Evolutionary conservation across 2,888 invertebrate genomes (phyloP).

Genomic region (Cerceris rybyensis): DNA sequence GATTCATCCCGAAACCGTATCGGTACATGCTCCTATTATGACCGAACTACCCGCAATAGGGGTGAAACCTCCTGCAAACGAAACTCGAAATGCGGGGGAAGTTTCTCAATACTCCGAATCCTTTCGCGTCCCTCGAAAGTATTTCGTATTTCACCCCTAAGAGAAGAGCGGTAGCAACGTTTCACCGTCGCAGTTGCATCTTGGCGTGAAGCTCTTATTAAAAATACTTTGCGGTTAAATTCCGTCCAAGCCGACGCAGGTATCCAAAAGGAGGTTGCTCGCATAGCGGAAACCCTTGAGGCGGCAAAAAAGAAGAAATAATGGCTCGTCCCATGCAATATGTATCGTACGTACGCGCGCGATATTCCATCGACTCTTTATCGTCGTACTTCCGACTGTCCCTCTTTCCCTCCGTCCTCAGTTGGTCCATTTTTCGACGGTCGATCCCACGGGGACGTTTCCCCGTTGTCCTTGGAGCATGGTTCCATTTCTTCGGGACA

Average conservation of each 20-base stretch:
- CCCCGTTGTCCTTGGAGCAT: conserved; percentile 49
- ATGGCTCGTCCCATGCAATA: conserved; percentile 49
- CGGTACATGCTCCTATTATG: too few species aligned
- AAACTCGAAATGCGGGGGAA: too few species aligned
- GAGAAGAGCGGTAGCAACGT: too few species aligned
- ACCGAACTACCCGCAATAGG: too few species aligned
- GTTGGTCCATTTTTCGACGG: conserved; percentile 14
- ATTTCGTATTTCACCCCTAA: too few species aligned
- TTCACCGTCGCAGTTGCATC: too few species aligned
- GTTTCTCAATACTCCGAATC: too few species aligned
- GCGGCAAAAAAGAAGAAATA: conserved; percentile 2
- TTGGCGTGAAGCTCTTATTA: too few species aligned
- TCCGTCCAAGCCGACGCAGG: background rate
- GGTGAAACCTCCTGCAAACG: too few species aligned
- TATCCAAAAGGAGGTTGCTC: background rate
- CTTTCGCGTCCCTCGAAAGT: too few species aligned
- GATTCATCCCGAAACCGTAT: too few species aligned
- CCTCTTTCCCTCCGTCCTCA: conserved; percentile 2
- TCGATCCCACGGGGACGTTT: conserved; percentile 46
- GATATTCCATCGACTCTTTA: conserved; percentile 62
- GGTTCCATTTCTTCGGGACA: conserved; percentile 41
- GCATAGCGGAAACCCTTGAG: conserved; percentile 6
- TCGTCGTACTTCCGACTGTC: conserved; percentile 32
- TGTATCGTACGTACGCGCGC: conserved; percentile 52
- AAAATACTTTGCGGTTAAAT: too few species aligned